A percentile compares a stretch with the other conserved stretches of the same genome.
Evolutionary conservation across 2,113 vertebrate genomes (phyloP).

Genomic region (Fulica atra): DNA sequence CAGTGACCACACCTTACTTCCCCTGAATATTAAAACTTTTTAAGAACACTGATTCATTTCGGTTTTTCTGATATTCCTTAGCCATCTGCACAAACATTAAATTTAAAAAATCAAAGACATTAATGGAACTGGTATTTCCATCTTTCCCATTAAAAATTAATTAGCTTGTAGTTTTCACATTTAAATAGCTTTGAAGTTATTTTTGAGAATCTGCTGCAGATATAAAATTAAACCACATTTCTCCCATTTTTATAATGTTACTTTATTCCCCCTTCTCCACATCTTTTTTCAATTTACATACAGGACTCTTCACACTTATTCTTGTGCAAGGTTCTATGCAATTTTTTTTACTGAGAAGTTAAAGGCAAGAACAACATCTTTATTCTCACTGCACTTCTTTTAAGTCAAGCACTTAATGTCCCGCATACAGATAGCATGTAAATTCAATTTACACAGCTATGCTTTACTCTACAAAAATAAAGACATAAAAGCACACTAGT

Average conservation of each 20-base stretch:
- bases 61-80: neutral
- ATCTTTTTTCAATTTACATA: neutral
- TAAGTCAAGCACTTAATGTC: neutral
- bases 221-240: constrained; percentile 9
- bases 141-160: neutral
- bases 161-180: neutral
- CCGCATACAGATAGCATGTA: neutral
- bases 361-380: constrained; percentile 32
- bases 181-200: neutral
- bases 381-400: constrained; percentile 45
- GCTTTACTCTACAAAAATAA: constrained; percentile 18
- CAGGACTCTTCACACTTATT: neutral
- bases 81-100: neutral
- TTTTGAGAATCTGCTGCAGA: neutral
- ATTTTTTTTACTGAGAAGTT: neutral
- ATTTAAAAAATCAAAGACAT: neutral
- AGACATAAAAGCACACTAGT: constrained; percentile 3
- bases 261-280: neutral
- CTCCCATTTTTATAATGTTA: neutral
- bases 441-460: constrained; percentile 24
- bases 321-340: neutral
- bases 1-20: neutral
- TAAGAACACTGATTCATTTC: neutral
- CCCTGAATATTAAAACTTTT: neutral
- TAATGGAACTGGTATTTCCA: neutral